Evolutionary conservation across 2,113 vertebrate species (phyloP).

Genomic region (Tonatia bakeri): DNA sequence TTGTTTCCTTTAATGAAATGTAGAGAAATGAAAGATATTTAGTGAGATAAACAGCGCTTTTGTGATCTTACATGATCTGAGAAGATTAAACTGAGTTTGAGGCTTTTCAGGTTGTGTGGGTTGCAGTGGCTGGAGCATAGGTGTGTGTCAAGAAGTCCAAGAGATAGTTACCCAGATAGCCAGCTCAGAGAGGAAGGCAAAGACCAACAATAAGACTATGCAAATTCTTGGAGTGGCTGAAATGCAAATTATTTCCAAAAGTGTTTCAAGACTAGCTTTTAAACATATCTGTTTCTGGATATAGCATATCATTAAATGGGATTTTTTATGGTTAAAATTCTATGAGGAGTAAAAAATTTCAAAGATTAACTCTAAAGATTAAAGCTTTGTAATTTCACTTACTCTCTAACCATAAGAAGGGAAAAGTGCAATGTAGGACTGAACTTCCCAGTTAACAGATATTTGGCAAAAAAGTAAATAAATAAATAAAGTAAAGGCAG

Average conservation of each 20-base stretch:
- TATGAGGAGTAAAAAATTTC: background rate
- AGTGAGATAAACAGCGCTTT: background rate
- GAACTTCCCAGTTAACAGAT: background rate
- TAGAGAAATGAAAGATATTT: background rate
- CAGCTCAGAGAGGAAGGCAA: background rate
- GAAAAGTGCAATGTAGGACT: background rate
- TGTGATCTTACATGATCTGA: background rate
- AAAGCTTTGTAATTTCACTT: background rate
- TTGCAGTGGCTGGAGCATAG: background rate
- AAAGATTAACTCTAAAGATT: background rate
- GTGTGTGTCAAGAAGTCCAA: background rate
- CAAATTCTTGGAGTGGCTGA: background rate
- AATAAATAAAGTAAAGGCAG: background rate
- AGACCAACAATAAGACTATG: background rate
- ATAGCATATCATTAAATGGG: background rate
- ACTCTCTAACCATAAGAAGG: background rate
- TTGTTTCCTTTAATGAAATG: background rate
- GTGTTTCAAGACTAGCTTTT: background rate
- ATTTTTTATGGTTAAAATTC: slow-evolving; percentile 22
- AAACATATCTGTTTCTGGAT: background rate
- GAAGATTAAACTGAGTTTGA: background rate
- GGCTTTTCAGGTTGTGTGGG: background rate
- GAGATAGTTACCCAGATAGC: background rate
- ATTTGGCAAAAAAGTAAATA: background rate
- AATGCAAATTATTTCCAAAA: background rate